Evolutionary conservation across 1,140 invertebrate species (phyloP).

Genomic region (Eriosoma lanigerum): DNA sequence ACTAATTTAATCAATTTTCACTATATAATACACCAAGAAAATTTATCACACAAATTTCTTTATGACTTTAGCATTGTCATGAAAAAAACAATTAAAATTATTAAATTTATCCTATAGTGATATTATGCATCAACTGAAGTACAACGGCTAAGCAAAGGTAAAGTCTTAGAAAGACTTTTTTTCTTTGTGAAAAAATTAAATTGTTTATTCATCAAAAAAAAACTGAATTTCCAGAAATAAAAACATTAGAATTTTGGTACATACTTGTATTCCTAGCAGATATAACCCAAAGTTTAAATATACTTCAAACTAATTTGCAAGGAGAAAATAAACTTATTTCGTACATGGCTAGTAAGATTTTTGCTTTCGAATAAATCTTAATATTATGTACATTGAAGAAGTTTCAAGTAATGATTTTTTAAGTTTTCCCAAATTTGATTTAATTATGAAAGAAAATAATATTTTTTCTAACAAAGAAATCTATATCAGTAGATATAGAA

Average conservation of each 20-base stretch:
- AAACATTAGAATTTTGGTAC: background rate
- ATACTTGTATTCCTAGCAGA: background rate
- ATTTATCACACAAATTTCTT: background rate
- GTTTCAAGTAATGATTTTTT: constrained; percentile 6
- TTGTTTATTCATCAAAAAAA: constrained; percentile 9
- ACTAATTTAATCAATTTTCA: constrained; percentile 6
- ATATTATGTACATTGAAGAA: too few relatives aligned
- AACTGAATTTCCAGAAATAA: background rate
- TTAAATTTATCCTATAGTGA: background rate
- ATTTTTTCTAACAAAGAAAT: too few relatives aligned
- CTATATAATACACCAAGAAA: too few relatives aligned
- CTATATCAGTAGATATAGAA: too few relatives aligned
- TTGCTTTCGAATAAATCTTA: background rate
- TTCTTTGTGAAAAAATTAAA: background rate
- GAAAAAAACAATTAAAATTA: background rate
- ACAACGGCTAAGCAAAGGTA: background rate
- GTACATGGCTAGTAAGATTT: background rate
- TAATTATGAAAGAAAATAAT: background rate
- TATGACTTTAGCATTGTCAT: background rate
- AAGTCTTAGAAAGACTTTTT: constrained; percentile 6
- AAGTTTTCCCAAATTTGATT: background rate
- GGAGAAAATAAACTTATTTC: background rate
- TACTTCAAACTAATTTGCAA: constrained; percentile 6
- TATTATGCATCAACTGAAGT: constrained; percentile 6
- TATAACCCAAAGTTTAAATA: constrained; percentile 10